Percentiles rank a stretch among this genome's conserved stretches.
Evolutionary conservation across 2,797 vertebrate species (phyloP).

Genomic region (Danio kyathit): DNA sequence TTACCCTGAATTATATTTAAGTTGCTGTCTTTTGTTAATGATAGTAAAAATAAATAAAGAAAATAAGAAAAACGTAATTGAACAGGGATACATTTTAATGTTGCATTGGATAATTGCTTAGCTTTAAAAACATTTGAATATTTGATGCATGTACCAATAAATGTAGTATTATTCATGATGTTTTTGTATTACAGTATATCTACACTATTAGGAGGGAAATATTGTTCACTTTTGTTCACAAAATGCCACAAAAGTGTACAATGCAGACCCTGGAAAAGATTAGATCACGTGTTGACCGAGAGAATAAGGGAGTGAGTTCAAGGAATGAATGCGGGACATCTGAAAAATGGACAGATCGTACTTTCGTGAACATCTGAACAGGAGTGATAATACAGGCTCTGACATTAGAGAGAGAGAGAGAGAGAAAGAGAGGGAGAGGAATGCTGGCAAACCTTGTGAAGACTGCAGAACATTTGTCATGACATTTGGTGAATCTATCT

Average conservation of each 20-base stretch:
- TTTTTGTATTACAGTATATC: too few species aligned
- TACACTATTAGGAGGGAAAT: too few species aligned
- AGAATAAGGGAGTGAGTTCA: neutral
- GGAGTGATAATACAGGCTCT: constrained; percentile 57
- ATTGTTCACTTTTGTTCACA: too few species aligned
- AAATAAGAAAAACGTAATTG: too few species aligned
- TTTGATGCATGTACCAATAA: too few species aligned
- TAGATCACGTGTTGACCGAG: neutral
- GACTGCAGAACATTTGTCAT: constrained; percentile 59
- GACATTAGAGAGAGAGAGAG: constrained; percentile 55
- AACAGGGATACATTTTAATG: too few species aligned
- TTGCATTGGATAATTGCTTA: too few species aligned
- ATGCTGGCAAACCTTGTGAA: constrained; percentile 54
- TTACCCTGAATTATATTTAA: too few species aligned
- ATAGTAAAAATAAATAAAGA: too few species aligned
- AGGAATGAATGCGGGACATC: neutral
- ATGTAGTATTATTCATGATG: too few species aligned
- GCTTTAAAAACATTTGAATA: too few species aligned
- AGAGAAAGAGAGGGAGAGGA: constrained; percentile 40
- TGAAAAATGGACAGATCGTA: constrained; percentile 43
- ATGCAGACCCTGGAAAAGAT: neutral
- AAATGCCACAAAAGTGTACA: neutral
- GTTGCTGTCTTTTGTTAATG: too few species aligned
- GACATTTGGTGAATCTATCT: constrained; percentile 59
- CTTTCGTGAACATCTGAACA: constrained; percentile 42